A percentile compares a stretch with the other conserved stretches of the same genome.
These are phyloP conservation scores for Melanotaenia duboulayi DNA, from an alignment of 2,113 vertebrate species.

Conservation along the genomic window DNA sequence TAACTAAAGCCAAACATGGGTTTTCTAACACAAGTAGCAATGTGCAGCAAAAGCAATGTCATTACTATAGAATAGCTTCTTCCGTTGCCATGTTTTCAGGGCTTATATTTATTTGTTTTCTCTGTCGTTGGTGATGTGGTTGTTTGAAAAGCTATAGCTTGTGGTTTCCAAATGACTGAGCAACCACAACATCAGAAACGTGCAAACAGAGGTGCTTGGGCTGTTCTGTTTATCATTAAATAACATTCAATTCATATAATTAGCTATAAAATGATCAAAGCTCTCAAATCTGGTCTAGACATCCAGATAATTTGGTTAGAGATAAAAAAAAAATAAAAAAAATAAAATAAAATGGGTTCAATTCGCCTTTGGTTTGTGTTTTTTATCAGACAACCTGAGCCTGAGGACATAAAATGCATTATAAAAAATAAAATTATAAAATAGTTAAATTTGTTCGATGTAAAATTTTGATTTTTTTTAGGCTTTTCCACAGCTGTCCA, in stretches of 20 bases:
- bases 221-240: no score
- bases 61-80: neutral
- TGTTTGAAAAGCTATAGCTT: neutral
- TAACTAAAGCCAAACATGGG: neutral
- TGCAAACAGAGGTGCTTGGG: neutral
- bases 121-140: neutral
- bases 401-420: no score
- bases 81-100: neutral
- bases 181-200: neutral
- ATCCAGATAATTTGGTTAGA: no score
- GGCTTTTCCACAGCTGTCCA: neutral
- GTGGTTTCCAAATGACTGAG: slow-evolving; percentile 31
- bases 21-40: neutral
- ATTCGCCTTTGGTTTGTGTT: no score
- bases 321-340: no score
- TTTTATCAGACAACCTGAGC: no score
- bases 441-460: no score
- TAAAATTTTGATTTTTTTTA: neutral
- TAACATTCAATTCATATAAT: no score
- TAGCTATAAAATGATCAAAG: no score
- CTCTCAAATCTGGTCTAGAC: no score
- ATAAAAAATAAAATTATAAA: no score
- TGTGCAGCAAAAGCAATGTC: neutral
- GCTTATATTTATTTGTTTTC: slow-evolving; percentile 4
- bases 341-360: no score